These are phyloP conservation scores for Peromyscus polionotus DNA, from an alignment of 2,113 vertebrate genomes.

Conservation along the genomic window DNA sequence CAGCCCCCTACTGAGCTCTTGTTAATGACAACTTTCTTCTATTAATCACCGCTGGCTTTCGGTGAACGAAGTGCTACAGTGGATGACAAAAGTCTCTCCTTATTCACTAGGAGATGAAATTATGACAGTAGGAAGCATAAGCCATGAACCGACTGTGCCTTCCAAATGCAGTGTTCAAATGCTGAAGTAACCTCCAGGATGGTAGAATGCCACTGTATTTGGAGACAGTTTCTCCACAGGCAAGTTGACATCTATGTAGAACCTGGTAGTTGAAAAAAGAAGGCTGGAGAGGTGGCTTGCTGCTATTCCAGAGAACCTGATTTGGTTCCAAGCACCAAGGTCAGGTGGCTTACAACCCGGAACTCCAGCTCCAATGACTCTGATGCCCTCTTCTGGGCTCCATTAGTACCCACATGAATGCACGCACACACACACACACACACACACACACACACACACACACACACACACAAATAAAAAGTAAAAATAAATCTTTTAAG, in stretches of 20 bases:
- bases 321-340: not conserved
- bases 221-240: not conserved
- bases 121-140: not conserved
- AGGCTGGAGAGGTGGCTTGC: not conserved
- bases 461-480: not conserved
- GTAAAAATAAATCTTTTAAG: not conserved
- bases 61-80: not conserved
- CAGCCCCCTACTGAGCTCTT: too few relatives aligned
- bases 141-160: not conserved
- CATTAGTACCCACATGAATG: too few relatives aligned
- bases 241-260: not conserved
- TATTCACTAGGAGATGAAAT: not conserved
- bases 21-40: not conserved
- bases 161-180: not conserved
- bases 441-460: not conserved
- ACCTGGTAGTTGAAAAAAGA: too few relatives aligned
- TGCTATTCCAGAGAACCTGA: not conserved
- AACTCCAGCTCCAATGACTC: not conserved
- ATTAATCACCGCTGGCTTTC: not conserved
- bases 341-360: not conserved
- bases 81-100: not conserved
- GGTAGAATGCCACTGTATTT: not conserved
- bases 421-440: not conserved
- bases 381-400: not conserved
- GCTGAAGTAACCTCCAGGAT: not conserved